phyloP scores from a whole-genome alignment of 2,113 vertebrate species.

The Nyctibius bracteatus region DNA sequence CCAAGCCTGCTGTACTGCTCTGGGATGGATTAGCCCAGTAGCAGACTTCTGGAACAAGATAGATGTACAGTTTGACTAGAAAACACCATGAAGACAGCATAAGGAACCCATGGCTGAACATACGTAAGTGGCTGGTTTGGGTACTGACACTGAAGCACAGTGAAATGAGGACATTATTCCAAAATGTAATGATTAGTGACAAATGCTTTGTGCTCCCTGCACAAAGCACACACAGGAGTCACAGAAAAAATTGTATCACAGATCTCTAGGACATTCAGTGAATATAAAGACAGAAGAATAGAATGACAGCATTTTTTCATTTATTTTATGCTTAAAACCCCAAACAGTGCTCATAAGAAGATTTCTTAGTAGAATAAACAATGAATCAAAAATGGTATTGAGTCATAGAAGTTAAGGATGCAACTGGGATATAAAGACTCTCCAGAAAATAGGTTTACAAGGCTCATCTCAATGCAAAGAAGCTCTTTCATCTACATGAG shows the following conservation, averaged over 20 bases:
- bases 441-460: neutral
- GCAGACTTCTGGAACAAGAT: neutral
- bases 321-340: neutral
- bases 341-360: neutral
- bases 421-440: neutral
- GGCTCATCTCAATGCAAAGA: neutral
- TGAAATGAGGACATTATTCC: neutral
- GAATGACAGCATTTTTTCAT: neutral
- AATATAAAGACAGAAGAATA: neutral
- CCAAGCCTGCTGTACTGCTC: neutral
- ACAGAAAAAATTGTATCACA: neutral
- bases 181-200: neutral
- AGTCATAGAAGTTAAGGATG: neutral
- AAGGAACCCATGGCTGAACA: neutral
- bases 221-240: neutral
- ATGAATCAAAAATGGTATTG: neutral
- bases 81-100: neutral
- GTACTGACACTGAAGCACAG: neutral
- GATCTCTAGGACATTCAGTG: neutral
- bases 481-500: neutral
- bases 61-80: neutral
- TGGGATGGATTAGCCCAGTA: neutral
- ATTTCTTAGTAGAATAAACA: neutral
- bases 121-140: neutral
- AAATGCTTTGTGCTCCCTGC: neutral